phyloP scores from a whole-genome alignment of 2,113 vertebrate species.

The Tragelaphus imberbis region DNA sequence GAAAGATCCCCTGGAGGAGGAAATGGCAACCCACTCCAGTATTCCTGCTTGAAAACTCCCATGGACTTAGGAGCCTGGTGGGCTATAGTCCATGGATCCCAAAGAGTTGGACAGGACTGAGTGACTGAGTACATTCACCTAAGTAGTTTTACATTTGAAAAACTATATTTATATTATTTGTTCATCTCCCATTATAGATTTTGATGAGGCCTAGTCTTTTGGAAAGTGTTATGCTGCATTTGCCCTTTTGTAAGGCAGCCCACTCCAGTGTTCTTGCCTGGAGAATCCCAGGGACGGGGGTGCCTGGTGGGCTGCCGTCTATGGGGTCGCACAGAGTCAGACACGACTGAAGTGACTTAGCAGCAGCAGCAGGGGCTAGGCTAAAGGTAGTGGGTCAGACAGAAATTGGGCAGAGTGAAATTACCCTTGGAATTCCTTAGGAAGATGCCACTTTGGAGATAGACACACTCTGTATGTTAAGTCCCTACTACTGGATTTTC shows the following conservation, averaged over 20 bases:
- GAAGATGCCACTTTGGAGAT: not conserved
- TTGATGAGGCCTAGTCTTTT: not conserved
- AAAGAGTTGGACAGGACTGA: not conserved
- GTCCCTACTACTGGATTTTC: not conserved
- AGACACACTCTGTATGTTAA: rapidly evolving
- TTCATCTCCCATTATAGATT: not conserved
- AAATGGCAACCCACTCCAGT: not conserved
- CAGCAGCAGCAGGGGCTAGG: too few relatives aligned
- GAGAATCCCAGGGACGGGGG: too few relatives aligned
- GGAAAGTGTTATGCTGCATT: not conserved
- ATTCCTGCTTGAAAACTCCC: not conserved
- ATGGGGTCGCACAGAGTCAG: too few relatives aligned
- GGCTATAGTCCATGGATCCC: not conserved
- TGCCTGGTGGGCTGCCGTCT: too few relatives aligned
- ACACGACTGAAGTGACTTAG: too few relatives aligned
- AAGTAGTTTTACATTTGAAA: not conserved
- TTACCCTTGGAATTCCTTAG: not conserved
- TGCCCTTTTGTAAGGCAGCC: not conserved
- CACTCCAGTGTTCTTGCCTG: too few relatives aligned
- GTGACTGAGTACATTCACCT: not conserved
- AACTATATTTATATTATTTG: not conserved
- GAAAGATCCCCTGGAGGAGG: not conserved
- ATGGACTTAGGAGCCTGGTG: not conserved
- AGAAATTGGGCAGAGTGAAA: not conserved
- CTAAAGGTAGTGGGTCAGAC: not conserved